These are phyloP conservation scores for Lepidurus couesii DNA, from an alignment of 1,140 invertebrate genomes.

Conservation along the genomic window DNA sequence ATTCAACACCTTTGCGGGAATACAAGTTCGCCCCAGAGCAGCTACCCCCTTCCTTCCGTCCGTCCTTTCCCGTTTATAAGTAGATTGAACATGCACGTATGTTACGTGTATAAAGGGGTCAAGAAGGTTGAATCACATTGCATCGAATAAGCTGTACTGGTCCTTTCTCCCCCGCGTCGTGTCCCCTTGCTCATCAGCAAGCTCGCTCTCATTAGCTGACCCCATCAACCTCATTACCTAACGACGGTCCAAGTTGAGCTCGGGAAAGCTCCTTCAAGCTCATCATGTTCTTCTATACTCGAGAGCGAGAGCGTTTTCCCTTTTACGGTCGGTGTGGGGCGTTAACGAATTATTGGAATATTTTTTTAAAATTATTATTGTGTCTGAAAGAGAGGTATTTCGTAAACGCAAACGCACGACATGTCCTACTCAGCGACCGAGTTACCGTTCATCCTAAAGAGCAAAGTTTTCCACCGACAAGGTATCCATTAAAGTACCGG, in stretches of 20 bases:
- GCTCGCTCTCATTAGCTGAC: constrained; percentile 20
- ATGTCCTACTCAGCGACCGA: background rate
- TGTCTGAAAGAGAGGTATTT: no score
- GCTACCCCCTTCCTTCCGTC: background rate
- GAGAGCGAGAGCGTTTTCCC: no score
- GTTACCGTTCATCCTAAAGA: background rate
- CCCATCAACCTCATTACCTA: constrained; percentile 21
- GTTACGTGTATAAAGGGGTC: constrained; percentile 8
- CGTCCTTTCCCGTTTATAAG: constrained; percentile 4
- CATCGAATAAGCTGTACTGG: constrained; percentile 8
- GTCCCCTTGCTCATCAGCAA: constrained; percentile 17
- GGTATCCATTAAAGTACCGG: background rate
- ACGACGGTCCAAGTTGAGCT: background rate
- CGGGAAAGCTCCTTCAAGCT: background rate
- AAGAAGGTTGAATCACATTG: constrained; percentile 15
- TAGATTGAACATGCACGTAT: constrained; percentile 22
- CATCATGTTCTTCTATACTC: background rate
- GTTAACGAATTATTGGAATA: background rate
- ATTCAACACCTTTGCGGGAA: constrained; percentile 18
- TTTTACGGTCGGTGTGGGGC: background rate
- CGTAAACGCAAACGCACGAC: background rate
- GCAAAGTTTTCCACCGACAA: background rate
- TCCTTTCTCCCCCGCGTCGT: background rate
- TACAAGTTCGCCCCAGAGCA: background rate
- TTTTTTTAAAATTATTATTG: background rate